Percentiles rank a stretch among this genome's conserved stretches.
Evolutionary conservation across 2,888 invertebrate species (phyloP).

Genomic region (Trachelus stipa): DNA sequence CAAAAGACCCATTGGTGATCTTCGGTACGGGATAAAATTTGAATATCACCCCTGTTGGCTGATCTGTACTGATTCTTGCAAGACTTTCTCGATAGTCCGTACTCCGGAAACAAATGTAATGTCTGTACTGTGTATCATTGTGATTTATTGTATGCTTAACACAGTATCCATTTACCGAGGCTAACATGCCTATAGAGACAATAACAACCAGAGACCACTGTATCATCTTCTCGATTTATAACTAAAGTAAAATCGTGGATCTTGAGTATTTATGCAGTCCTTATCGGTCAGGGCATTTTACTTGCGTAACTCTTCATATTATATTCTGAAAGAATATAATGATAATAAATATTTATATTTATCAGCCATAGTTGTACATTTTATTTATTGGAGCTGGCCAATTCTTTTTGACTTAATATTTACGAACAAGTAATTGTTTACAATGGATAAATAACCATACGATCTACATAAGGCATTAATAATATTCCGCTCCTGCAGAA

Average conservation of each 20-base stretch:
- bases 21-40: conserved; percentile 12
- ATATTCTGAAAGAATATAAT: background rate
- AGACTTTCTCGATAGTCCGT: background rate
- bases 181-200: background rate
- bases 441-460: background rate
- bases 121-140: background rate
- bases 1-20: conserved; percentile 20
- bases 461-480: background rate
- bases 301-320: background rate
- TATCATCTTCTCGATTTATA: background rate
- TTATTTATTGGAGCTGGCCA: background rate
- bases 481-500: background rate
- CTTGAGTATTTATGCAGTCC: background rate
- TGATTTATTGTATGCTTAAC: background rate
- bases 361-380: background rate
- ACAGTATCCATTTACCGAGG: background rate
- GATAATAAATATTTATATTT: background rate
- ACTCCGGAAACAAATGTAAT: background rate
- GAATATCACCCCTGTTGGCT: background rate
- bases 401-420: background rate
- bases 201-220: background rate
- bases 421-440: background rate
- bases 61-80: background rate
- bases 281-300: background rate
- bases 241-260: background rate